Evolutionary conservation across 1,140 invertebrate species (phyloP).

Genomic region (Rhyacophila brunnea): DNA sequence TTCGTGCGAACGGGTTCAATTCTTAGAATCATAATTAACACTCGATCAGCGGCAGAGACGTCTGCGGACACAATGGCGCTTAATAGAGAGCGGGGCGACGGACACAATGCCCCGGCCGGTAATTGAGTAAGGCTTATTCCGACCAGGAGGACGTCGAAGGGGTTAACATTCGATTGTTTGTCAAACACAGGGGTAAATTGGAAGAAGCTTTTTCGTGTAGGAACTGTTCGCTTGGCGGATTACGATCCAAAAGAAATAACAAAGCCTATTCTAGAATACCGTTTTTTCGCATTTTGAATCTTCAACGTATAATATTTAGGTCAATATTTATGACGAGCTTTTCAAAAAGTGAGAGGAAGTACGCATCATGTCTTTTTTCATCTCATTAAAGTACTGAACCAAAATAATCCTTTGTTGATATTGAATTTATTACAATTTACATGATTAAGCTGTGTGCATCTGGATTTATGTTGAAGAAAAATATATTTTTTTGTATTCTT

Average conservation of each 20-base stretch:
- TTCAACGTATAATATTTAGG: neutral
- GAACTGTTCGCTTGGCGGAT: constrained; percentile 18
- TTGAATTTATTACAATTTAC: constrained; percentile 30
- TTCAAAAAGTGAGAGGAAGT: neutral
- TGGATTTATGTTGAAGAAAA: constrained; percentile 15
- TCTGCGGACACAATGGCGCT: constrained; percentile 19
- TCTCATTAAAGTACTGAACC: neutral
- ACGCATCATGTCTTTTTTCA: neutral
- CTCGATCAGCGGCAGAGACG: constrained; percentile 32
- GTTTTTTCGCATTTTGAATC: neutral
- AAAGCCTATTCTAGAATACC: neutral
- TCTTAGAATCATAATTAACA: constrained; percentile 35
- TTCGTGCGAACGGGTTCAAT: constrained; percentile 11
- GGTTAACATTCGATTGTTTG: constrained; percentile 16
- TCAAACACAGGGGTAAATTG: constrained; percentile 31
- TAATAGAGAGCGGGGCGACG: constrained; percentile 19
- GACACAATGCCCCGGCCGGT: constrained; percentile 19
- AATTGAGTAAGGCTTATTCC: constrained; percentile 34
- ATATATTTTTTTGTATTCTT: constrained; percentile 20
- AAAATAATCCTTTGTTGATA: constrained; percentile 24
- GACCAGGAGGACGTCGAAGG: neutral
- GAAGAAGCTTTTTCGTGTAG: constrained; percentile 34
- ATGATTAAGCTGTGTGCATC: constrained; percentile 22
- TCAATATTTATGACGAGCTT: neutral
- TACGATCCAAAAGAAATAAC: neutral